Conservation (phyloP, 2,113 vertebrate species). For the Hippocampus mohnikei region DNA sequence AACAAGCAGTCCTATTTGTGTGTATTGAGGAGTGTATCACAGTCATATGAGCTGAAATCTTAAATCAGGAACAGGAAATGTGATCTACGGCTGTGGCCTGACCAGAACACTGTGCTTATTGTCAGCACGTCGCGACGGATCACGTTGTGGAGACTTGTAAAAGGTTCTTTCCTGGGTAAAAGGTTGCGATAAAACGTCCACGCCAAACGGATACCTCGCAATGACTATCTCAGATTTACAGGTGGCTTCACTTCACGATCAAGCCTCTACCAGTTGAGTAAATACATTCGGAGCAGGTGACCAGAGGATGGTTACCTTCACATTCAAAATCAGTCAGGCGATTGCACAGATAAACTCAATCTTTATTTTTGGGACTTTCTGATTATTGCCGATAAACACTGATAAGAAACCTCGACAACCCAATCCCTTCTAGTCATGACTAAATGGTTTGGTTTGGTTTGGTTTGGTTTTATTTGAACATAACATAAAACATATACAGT, state of each 20-base stretch:
- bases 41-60: constrained; percentile 66
- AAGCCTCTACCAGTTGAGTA: neutral
- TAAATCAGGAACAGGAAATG: constrained; percentile 72
- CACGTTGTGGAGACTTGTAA: constrained; percentile 56
- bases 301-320: neutral
- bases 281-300: constrained; percentile 4
- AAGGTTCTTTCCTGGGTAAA: constrained; percentile 62
- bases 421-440: neutral
- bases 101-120: constrained; percentile 67
- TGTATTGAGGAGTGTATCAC: constrained; percentile 51
- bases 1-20: constrained; percentile 22
- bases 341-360: neutral
- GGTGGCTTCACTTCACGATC: neutral
- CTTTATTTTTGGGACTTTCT: neutral
- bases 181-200: constrained; percentile 22
- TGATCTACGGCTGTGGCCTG: constrained; percentile 55
- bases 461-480: too few species aligned
- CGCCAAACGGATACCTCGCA: constrained; percentile 12
- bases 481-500: too few species aligned
- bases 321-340: neutral
- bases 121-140: constrained; percentile 49
- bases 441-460: too few species aligned
- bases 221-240: neutral
- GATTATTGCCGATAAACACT: neutral
- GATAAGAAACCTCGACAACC: neutral